phyloP scores from a whole-genome alignment of 2,888 invertebrate genomes.

The Zaprionus bogoriensis region DNA sequence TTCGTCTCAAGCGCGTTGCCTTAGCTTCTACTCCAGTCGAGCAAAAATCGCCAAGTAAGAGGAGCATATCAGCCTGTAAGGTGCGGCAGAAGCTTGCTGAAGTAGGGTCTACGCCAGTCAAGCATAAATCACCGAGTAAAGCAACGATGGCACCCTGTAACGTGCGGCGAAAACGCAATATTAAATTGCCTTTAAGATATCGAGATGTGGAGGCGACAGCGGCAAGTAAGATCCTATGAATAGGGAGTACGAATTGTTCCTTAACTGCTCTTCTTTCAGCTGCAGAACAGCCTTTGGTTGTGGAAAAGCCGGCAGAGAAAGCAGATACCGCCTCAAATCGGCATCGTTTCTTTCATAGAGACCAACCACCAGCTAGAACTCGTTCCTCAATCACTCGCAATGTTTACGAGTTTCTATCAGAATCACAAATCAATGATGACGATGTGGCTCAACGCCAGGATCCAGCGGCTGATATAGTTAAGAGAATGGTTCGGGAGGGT shows the following conservation, averaged over 20 bases:
- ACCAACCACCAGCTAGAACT: slow-evolving; percentile 25
- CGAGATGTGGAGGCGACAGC: no score
- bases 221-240: no score
- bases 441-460: slow-evolving; percentile 51
- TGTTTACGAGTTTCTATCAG: slow-evolving; percentile 80
- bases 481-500: slow-evolving; percentile 83
- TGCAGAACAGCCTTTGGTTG: background rate
- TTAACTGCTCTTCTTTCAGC: no score
- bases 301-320: background rate
- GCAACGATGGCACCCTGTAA: no score
- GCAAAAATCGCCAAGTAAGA: background rate
- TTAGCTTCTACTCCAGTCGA: background rate
- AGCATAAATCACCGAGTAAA: background rate
- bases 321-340: background rate
- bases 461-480: slow-evolving; percentile 77
- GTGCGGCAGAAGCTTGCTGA: no score
- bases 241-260: no score
- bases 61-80: background rate
- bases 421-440: slow-evolving; percentile 73
- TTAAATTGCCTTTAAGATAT: no score
- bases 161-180: no score
- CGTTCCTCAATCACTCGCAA: slow-evolving; percentile 51
- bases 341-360: slow-evolving; percentile 55
- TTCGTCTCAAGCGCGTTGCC: background rate
- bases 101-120: no score